Evolutionary conservation across 2,113 vertebrate genomes (phyloP).

Genomic region (Litocranius walleri): DNA sequence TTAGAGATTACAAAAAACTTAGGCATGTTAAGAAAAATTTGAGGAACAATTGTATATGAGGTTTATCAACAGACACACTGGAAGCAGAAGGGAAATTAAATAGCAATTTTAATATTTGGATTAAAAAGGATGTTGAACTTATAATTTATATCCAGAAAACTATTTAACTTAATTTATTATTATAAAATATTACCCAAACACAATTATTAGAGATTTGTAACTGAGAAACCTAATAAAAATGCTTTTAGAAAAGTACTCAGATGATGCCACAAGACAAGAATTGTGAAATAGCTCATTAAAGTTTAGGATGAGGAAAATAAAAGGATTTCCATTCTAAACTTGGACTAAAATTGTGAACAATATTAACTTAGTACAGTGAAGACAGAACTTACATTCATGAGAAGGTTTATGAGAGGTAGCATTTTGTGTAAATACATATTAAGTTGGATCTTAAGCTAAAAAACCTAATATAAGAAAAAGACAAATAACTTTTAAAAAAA

Average conservation of each 20-base stretch:
- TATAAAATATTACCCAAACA: background rate
- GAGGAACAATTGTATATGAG: background rate
- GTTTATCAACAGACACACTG: background rate
- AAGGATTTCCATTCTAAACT: background rate
- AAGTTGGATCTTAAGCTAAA: background rate
- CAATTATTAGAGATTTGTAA: background rate
- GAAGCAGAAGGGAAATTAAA: background rate
- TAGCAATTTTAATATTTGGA: background rate
- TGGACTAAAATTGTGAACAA: background rate
- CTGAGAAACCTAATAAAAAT: background rate
- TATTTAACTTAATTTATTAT: background rate
- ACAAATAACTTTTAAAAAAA: background rate
- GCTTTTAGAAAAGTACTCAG: background rate
- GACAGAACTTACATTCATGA: background rate
- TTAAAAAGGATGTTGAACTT: background rate
- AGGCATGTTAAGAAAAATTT: background rate
- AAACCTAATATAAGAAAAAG: background rate
- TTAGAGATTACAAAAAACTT: background rate
- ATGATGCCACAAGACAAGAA: background rate
- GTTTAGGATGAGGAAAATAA: background rate
- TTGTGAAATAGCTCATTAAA: background rate
- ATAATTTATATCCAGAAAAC: background rate
- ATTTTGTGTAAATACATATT: background rate
- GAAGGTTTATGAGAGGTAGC: background rate
- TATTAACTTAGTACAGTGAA: background rate